Percentiles rank a stretch among this genome's conserved stretches.
phyloP scores from a whole-genome alignment of 2,888 invertebrate genomes.

The Epinotia nisella region DNA sequence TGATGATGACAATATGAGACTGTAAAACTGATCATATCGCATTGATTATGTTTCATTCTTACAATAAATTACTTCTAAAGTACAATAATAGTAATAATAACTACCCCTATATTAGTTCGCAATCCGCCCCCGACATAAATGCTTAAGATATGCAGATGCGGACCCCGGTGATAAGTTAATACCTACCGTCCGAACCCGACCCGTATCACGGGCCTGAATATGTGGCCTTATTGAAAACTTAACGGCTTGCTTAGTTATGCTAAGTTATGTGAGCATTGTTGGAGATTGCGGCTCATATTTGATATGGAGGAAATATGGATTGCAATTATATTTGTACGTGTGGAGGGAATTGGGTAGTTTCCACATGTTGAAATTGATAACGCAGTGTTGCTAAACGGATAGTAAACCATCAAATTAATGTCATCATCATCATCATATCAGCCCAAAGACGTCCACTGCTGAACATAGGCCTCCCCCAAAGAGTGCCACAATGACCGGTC shows the following conservation, averaged over 20 bases:
- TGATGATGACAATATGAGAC: too few species aligned
- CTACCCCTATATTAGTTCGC: conserved; percentile 38
- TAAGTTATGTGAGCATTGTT: conserved; percentile 60
- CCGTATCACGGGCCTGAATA: conserved; percentile 76
- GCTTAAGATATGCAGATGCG: conserved; percentile 83
- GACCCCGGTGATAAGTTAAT: conserved; percentile 82
- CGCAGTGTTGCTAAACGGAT: too few species aligned
- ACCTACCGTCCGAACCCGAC: conserved; percentile 80
- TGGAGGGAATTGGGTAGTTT: too few species aligned
- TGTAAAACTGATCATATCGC: too few species aligned
- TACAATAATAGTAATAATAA: neutral
- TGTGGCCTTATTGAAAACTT: conserved; percentile 79
- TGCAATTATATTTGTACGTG: neutral
- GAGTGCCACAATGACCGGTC: too few species aligned
- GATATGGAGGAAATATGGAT: conserved; percentile 25
- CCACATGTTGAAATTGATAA: too few species aligned
- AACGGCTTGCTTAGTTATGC: conserved; percentile 66
- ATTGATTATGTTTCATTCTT: too few species aligned
- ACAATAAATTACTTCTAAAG: too few species aligned
- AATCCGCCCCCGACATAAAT: conserved; percentile 73
- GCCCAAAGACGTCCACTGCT: too few species aligned
- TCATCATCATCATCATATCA: too few species aligned
- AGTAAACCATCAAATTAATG: too few species aligned
- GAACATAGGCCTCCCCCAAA: too few species aligned
- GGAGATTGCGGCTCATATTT: conserved; percentile 44